Base-by-base conservation (phyloP, 2,888 invertebrate genomes). In the Cordylochernes scorpioides region DNA sequence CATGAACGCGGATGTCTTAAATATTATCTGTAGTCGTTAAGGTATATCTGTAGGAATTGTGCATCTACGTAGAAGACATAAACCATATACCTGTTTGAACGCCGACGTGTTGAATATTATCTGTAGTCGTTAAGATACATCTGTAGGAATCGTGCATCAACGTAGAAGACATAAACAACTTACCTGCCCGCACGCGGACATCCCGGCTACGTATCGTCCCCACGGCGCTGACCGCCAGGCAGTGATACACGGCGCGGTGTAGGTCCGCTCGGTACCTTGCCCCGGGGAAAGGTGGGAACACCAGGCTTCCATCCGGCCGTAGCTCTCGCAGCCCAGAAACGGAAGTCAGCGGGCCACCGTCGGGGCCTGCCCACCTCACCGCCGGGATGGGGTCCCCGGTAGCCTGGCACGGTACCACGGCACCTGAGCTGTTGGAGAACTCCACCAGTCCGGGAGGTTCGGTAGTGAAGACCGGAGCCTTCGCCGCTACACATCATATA, bases 401-500 rank as follows among this genome's bases (percentile, higher is more conserved):
- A 9, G 35, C 40, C 17, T 27, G 24, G 31, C 40, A 40, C 3
- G 36, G 31, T 3, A 40, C 27, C 7, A 40, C 36, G 10, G 38
- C 32, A 8, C 40, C 40, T 3, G 40, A 36, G 5, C 35, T 32
- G 17, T 40, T 40, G n/a, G 38, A 27, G 17, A 40, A 40, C 15
- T 37, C 39, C 14, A 40, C 38, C n/a, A 28, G 19, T 3, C 29
- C 30, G 10, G 39, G 35, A 3, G 40, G 40, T 15, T 39, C 35
- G 16, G 31, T 29, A 15, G 32, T 24, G 26, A 40, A 39, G 13
- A 28, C 19, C n/a, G 40, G 39, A n/a, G n/a, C n/a, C n/a, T n/a
- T n/a, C n/a, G n/a, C n/a, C n/a, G n/a, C n/a, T n/a, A n/a, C n/a
- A n/a, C n/a, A n/a, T n/a, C n/a, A n/a, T n/a, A n/a, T n/a, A n/a